Base-by-base conservation (phyloP, 2,113 vertebrate species). In the Sander vitreus region DNA sequence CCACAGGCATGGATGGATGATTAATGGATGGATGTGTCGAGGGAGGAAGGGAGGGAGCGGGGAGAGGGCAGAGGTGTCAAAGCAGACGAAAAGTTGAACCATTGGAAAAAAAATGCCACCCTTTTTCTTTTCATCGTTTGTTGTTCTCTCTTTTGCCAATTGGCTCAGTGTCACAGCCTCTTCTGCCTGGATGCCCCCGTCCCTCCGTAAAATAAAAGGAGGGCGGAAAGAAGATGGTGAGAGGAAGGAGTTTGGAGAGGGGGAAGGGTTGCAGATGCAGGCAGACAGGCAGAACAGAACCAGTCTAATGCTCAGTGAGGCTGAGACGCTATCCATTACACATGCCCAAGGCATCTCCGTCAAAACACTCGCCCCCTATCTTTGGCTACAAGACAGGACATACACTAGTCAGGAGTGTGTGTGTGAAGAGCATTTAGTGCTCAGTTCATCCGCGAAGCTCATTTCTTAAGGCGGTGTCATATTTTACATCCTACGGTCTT, bases 231-330 rank as follows among this genome's bases (percentile, higher is more conserved):
- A 68, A 57, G 72, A 84, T 65, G 74, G 73, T 62, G 58, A 54
- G 70, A n/a, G 25, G 23, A 3, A 0, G 63, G 27, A 47, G 58
- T 62, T 43, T 60, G 39, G 39, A 43, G n/a, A 25, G 30, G 45
- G 45, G 30, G 12, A 33, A 23, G 27, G 60, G 55, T 30, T 59
- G 11, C 43, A 65, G 64, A 84, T 1, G 53, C 23, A 39, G 70
- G 48, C 76, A 88, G 78, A 81, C 65, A 70, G 47, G 79, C 86
- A 83, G 79, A 83, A 65, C 69, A 78, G 73, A 81, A 83, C 78
- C 74, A 82, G 86, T 64, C 79, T 85, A 73, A 87, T 91, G 88
- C 84, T 91, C 83, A 85, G 45, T 81, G 90, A 90, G 77, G 73
- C 84, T 66, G 72, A 85, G 80, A 69, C 4, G 6, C 80, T 84